These are phyloP conservation scores for Lasioglossum morio DNA, from an alignment of 2,888 invertebrate genomes.

Conservation along the genomic window DNA sequence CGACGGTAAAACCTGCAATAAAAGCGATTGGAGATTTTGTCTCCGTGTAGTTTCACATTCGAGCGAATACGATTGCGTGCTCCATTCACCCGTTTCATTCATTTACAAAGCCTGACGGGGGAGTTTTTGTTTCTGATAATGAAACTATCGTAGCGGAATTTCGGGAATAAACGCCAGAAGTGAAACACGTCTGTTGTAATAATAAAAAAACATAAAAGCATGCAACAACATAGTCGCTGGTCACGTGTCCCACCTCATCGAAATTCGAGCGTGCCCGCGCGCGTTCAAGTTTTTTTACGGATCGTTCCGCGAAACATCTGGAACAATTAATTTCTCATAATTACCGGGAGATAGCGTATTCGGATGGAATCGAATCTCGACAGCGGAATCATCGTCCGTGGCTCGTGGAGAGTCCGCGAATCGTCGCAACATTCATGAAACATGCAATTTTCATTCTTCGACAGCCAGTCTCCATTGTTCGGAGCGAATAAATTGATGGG, in stretches of 20 bases:
- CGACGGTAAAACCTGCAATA: conserved; percentile 67
- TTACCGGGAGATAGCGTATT: neutral
- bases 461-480: conserved; percentile 11
- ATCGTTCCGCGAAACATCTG: neutral
- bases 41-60: conserved; percentile 64
- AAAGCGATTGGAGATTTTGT: conserved; percentile 66
- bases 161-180: conserved; percentile 36
- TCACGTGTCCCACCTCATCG: neutral
- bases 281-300: too few relatives aligned
- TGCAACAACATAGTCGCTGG: neutral
- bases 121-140: conserved; percentile 58
- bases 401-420: neutral
- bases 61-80: conserved; percentile 59
- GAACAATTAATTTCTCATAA: neutral
- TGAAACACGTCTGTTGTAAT: neutral
- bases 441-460: neutral
- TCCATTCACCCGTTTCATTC: conserved; percentile 63
- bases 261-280: neutral
- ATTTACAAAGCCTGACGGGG: conserved; percentile 52
- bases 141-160: conserved; percentile 51
- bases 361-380: neutral
- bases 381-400: neutral
- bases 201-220: neutral
- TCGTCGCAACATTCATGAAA: neutral
- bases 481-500: conserved; percentile 21